phyloP scores from a whole-genome alignment of 2,888 invertebrate genomes.

The Listrodromus nycthemerus region DNA sequence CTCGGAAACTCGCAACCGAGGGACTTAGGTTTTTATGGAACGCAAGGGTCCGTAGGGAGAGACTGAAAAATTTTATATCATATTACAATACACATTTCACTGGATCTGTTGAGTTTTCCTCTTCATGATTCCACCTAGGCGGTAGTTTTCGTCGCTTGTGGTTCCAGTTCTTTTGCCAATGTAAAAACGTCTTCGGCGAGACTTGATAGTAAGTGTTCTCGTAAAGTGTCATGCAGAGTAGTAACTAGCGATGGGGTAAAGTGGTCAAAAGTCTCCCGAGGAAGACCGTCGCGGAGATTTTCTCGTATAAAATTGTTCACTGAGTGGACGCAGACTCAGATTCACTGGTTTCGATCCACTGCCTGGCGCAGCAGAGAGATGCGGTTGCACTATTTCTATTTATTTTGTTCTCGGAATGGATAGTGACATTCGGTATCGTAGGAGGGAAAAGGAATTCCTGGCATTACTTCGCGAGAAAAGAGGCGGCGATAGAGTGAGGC shows the following conservation, averaged over 20 bases:
- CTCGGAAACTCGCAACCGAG: constrained; percentile 14
- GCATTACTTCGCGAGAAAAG: constrained; percentile 45
- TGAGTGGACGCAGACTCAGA: no score
- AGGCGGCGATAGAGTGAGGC: constrained; percentile 17
- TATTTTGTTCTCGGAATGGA: background rate
- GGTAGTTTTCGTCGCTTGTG: background rate
- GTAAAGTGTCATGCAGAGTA: no score
- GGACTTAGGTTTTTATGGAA: constrained; percentile 15
- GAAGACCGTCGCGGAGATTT: no score
- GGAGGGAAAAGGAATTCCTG: constrained; percentile 12
- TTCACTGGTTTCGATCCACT: no score
- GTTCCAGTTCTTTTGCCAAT: background rate
- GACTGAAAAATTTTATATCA: background rate
- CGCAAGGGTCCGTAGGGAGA: background rate
- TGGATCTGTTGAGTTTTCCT: background rate
- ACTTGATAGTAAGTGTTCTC: no score
- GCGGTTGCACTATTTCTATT: background rate
- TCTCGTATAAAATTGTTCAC: no score
- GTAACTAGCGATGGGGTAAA: no score
- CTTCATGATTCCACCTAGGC: background rate
- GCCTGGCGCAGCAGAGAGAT: no score
- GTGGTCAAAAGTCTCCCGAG: no score
- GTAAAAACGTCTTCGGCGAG: no score
- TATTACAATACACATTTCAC: background rate
- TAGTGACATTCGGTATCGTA: constrained; percentile 15